phyloP scores from a whole-genome alignment of 2,888 invertebrate species.

The Acrobasis repandana region DNA sequence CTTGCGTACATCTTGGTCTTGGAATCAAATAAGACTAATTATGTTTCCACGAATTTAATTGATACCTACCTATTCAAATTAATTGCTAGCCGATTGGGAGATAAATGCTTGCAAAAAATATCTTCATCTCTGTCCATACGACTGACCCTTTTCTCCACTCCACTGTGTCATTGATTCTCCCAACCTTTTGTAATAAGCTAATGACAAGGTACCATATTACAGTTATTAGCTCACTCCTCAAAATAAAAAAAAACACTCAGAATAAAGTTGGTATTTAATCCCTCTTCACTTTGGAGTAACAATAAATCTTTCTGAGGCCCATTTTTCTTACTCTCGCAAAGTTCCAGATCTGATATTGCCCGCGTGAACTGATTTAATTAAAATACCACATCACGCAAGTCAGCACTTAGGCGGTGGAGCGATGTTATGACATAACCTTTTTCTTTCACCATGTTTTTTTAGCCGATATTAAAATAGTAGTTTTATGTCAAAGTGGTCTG shows the following conservation, averaged over 20 bases:
- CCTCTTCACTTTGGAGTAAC: conserved; percentile 6
- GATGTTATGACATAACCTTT: conserved; percentile 9
- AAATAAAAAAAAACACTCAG: not conserved
- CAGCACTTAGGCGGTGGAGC: conserved; percentile 5
- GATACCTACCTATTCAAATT: too few relatives aligned
- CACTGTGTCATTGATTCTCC: too few relatives aligned
- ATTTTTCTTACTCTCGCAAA: conserved; percentile 3
- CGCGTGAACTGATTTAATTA: conserved; percentile 13
- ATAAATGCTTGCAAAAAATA: too few relatives aligned
- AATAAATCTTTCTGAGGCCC: conserved; percentile 5
- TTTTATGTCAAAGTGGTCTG: not conserved
- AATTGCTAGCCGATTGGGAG: too few relatives aligned
- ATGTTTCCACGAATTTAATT: too few relatives aligned
- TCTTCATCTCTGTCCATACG: too few relatives aligned
- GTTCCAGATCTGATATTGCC: conserved; percentile 15
- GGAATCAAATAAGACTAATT: too few relatives aligned
- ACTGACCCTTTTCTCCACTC: too few relatives aligned
- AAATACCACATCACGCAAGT: conserved; percentile 17
- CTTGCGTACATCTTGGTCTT: too few relatives aligned
- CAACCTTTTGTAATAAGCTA: too few relatives aligned
- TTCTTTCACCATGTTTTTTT: not conserved
- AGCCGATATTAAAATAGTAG: not conserved
- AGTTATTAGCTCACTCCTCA: conserved; percentile 12
- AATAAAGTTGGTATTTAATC: not conserved
- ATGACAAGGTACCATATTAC: too few relatives aligned